Conservation (phyloP, 1,140 invertebrate species). For the Cryptotermes secundus region DNA sequence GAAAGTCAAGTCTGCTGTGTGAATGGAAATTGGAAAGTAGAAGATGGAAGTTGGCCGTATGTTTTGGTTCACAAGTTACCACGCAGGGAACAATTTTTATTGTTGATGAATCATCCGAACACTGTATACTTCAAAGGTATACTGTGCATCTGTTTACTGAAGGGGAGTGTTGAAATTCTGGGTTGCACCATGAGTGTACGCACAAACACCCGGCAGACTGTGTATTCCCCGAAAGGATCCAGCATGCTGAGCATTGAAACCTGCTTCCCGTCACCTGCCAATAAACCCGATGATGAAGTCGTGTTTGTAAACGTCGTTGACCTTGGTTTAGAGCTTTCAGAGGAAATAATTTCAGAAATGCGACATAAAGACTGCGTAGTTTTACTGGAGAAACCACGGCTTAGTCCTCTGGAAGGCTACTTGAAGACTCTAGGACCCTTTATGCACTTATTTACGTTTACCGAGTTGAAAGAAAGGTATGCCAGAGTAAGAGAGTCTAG, state of each 20-base stretch:
- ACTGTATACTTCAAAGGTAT: conserved; percentile 19
- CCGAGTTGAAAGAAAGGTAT: neutral
- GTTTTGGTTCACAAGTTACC: conserved; percentile 19
- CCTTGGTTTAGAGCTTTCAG: neutral
- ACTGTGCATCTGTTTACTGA: conserved; percentile 7
- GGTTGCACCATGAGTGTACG: neutral
- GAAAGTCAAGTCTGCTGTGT: too few relatives aligned
- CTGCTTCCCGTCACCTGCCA: neutral
- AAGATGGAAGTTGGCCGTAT: neutral
- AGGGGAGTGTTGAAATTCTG: conserved; percentile 12
- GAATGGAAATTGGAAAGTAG: too few relatives aligned
- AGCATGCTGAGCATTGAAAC: conserved; percentile 13
- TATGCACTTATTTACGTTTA: neutral
- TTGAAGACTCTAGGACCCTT: neutral
- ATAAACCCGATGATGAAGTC: neutral
- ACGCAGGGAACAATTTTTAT: neutral
- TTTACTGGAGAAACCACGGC: neutral
- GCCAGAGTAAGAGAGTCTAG: neutral
- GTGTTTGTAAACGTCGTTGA: neutral
- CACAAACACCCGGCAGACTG: neutral
- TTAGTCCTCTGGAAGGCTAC: neutral
- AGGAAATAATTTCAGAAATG: neutral
- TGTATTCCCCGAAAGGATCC: neutral
- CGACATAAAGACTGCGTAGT: neutral
- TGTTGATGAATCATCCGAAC: conserved; percentile 28